phyloP scores from a whole-genome alignment of 1,140 invertebrate species.

The Hydropsyche tenuis region DNA sequence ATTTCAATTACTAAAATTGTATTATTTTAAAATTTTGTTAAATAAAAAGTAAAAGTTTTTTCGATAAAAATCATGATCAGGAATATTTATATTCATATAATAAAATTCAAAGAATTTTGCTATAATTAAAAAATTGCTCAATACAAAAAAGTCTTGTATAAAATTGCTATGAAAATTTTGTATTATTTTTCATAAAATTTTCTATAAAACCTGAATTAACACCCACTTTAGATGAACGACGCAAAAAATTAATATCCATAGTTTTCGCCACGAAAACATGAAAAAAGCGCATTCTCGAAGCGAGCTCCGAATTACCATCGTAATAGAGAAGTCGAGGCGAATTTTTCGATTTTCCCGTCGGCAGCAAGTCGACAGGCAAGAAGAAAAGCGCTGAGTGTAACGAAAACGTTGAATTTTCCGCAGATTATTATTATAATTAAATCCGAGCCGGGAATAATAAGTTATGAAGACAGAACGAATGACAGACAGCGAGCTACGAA shows the following conservation, averaged over 20 bases:
- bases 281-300: too few species aligned
- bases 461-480: slow-evolving; percentile 18
- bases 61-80: too few species aligned
- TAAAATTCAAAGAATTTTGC: too few species aligned
- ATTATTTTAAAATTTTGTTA: too few species aligned
- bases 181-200: not conserved
- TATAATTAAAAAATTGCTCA: too few species aligned
- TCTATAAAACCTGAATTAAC: not conserved
- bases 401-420: slow-evolving; percentile 15
- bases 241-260: not conserved
- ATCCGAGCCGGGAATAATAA: slow-evolving; percentile 29
- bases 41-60: too few species aligned
- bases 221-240: not conserved
- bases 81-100: too few species aligned
- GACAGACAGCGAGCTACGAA: too few species aligned
- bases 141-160: too few species aligned
- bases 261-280: too few species aligned
- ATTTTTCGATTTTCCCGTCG: not conserved
- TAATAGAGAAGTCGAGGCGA: not conserved
- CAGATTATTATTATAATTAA: slow-evolving; percentile 38
- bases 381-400: slow-evolving; percentile 16
- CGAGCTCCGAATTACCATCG: too few species aligned
- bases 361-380: not conserved
- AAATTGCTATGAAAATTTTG: not conserved
- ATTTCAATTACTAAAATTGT: too few species aligned